Evolutionary conservation across 2,797 vertebrate genomes (phyloP).

Genomic region (Coilia nasus): DNA sequence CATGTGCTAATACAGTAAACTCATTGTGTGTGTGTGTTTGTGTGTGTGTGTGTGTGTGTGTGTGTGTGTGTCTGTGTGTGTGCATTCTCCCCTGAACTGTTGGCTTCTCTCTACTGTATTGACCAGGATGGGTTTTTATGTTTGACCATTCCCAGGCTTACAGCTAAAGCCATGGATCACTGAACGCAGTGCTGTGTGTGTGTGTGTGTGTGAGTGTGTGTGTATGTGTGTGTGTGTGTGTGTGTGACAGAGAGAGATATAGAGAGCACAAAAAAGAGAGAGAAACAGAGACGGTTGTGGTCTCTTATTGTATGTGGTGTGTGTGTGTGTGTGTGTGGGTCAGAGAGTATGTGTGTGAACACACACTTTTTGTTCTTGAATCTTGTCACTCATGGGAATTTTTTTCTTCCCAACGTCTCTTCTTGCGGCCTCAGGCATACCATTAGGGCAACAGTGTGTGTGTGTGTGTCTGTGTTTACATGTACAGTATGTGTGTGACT

Average conservation of each 20-base stretch:
- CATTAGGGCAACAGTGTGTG: background rate
- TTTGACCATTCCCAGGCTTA: conserved; percentile 15
- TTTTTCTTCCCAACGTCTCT: background rate
- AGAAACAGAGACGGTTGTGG: background rate
- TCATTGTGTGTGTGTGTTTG: background rate
- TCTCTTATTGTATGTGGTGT: background rate
- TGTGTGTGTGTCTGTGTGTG: background rate
- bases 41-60: background rate
- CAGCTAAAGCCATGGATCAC: conserved; percentile 11
- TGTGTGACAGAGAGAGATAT: background rate
- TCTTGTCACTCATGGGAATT: background rate
- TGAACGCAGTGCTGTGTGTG: background rate
- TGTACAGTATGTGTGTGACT: background rate
- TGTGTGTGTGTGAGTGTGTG: background rate
- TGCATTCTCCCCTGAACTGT: background rate
- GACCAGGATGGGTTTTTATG: conserved; percentile 6
- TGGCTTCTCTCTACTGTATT: background rate
- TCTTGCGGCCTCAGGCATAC: background rate
- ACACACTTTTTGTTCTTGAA: background rate
- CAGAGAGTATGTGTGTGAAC: background rate
- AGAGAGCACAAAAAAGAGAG: background rate
- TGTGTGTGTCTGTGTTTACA: background rate
- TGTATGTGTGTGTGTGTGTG: background rate
- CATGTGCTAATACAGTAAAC: background rate
- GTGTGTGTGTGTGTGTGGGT: background rate